Base-by-base conservation (phyloP, 2,797 vertebrate species). In the Iguana delicatissima region DNA sequence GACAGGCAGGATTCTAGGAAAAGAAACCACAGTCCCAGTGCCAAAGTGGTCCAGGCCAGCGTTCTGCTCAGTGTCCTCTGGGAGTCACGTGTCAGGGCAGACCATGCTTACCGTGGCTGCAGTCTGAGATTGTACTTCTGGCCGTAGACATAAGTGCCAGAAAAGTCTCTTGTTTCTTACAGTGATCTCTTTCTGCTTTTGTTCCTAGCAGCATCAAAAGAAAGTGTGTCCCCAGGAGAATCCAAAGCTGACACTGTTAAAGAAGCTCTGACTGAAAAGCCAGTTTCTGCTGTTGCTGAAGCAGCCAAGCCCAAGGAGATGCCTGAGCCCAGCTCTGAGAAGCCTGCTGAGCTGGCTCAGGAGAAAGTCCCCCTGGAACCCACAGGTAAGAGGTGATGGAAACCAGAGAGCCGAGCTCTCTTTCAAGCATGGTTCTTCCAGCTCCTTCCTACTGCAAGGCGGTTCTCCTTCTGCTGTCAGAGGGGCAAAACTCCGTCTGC, bases 321-420 rank as follows among this genome's bases (percentile, higher is more conserved):
- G 32, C 38, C 79, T 18, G 93, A 92, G 46, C 90, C 88, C 80
- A 89, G 91, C 89, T 91, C 93, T 0, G 0, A 90, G 86, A 93
- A 73, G 0, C 93, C 88, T 0, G 0, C 7, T 0, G 94, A 94
- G 24, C 73, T 90, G 52, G 69, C 52, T 73, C 91, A 80, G 32
- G 93, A 86, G 16, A 35, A 90, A 73, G 0, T 42, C 64, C 62
- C 16, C 12, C 92, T 4, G 2, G 95, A 96, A 77, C 87, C 91
- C 64, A 8, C 94, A 96, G 96, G 97, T 97, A 96, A 90, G 76
- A 42, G 0, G 57, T 0, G 8, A 2, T 4, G 20, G 62, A 22
- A 38, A 1, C 13, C 26, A 7, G 0, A 88, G 89, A 46, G 72
- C 1, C 24, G 0, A 7, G 10, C 14, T 12, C 24, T 32, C 1